Base-by-base conservation (phyloP, 2,113 vertebrate genomes). In the Ochotona princeps region DNA sequence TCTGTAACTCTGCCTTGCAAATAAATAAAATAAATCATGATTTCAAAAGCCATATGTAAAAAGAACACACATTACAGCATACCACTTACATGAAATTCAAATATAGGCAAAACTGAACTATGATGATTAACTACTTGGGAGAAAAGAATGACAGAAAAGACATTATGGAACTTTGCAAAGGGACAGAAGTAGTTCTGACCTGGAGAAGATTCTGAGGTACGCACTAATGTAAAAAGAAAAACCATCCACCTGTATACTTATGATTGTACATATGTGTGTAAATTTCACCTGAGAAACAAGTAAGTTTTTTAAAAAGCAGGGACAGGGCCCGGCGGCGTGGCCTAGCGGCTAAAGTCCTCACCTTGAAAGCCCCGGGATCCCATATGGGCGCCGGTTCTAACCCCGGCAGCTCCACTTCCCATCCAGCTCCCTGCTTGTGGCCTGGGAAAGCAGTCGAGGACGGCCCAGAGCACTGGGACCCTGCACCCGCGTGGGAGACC, bases 31-130 rank as follows among this genome's bases (percentile, higher is more conserved):
- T 57, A 57, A 57, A 18, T 15, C 54, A 6, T 44, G 38, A 44
- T 44, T 44, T 44, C 38, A 44, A 44, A 44, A 44, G 38, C 38
- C 38, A 44, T 44, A 44, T 44, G 38, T 44, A 44, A 57, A 80
- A 83, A 66, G 26, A 81, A 51, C 63, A 83, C 54, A 92, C 60
- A 60, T 8, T 79, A 12, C 54, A 74, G 61, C 47, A 90, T 23
- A 81, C 54, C 26, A 89, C 79, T 88, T 92, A 75, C 17, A 90
- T 80, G 87, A 91, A 94, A 75, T 73, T 84, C 54, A 73, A 84
- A 47, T 69, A 86, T 28, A 79, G 23, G 74, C 26, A 80, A 95
- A 38, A 85, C 28, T 79, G 82, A 80, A 83, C 14, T 79, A 51
- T 89, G 60, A 85, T 65, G 76, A 74, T 18, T 65, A 23, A 65